Percentiles rank a stretch among this genome's conserved stretches.
These are phyloP conservation scores for Neria commutata DNA, from an alignment of 2,888 invertebrate genomes.

Conservation along the genomic window DNA sequence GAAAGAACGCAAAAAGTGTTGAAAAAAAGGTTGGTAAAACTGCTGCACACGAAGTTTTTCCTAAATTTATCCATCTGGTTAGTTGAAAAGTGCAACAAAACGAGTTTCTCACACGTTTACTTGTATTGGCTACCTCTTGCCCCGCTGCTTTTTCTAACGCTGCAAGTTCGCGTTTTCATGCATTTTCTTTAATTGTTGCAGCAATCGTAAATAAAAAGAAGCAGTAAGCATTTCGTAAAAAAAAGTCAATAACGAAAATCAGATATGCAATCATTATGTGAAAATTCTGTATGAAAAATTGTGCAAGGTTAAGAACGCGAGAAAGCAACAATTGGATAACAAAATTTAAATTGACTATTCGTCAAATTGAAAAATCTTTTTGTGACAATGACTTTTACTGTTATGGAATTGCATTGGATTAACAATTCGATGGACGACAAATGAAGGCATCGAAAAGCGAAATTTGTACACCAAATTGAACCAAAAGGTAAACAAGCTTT, in stretches of 20 bases:
- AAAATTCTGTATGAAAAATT: no score
- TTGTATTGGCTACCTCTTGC: not conserved
- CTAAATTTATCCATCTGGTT: not conserved
- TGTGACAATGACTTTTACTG: no score
- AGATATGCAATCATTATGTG: not conserved
- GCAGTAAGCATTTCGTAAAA: not conserved
- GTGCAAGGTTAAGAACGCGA: no score
- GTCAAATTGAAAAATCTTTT: no score
- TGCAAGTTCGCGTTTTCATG: not conserved
- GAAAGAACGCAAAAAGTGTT: no score
- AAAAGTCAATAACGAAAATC: not conserved
- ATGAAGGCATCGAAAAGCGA: no score
- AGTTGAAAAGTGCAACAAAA: not conserved
- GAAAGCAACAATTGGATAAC: no score
- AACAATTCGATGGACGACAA: no score
- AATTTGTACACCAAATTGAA: not conserved
- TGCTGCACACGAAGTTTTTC: no score
- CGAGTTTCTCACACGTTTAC: not conserved
- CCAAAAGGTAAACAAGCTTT: not conserved
- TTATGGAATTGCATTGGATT: no score
- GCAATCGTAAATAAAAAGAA: not conserved
- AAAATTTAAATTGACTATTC: no score
- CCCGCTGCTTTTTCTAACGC: not conserved
- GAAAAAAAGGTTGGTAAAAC: no score
- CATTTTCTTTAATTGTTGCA: not conserved